A percentile compares a stretch with the other conserved stretches of the same genome.
phyloP scores from a whole-genome alignment of 2,888 invertebrate genomes.

The Camponotus fellah region DNA sequence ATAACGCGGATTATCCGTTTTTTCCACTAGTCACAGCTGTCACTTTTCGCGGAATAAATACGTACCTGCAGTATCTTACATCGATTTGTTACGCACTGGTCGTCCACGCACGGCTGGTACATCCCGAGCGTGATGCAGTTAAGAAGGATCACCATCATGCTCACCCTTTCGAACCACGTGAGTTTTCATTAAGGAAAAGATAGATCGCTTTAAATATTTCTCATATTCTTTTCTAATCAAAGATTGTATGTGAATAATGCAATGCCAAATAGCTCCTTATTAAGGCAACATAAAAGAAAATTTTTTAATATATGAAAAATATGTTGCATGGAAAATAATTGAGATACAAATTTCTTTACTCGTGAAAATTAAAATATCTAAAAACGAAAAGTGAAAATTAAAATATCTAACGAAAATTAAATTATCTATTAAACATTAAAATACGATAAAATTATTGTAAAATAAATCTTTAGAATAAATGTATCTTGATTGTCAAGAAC shows the following conservation, averaged over 20 bases:
- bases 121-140: slow-evolving; percentile 99
- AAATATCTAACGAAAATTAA: too few relatives aligned
- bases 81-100: slow-evolving; percentile 94
- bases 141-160: slow-evolving; percentile 98
- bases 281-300: not conserved
- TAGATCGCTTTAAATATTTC: not conserved
- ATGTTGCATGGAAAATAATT: not conserved
- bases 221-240: not conserved
- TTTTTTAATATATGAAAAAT: not conserved
- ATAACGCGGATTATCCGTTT: slow-evolving; percentile 18
- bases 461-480: not conserved
- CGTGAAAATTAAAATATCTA: too few relatives aligned
- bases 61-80: slow-evolving; percentile 96
- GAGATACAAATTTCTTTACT: not conserved
- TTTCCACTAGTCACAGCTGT: not conserved
- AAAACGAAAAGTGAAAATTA: too few relatives aligned
- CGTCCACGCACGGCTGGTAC: slow-evolving; percentile 99
- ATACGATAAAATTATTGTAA: not conserved
- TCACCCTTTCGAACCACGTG: slow-evolving; percentile 99
- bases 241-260: not conserved
- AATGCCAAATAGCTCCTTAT: not conserved
- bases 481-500: not conserved
- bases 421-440: not conserved
- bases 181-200: slow-evolving; percentile 89
- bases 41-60: slow-evolving; percentile 14